Evolutionary conservation across 2,888 invertebrate species (phyloP).

Genomic region (Panopea generosa): DNA sequence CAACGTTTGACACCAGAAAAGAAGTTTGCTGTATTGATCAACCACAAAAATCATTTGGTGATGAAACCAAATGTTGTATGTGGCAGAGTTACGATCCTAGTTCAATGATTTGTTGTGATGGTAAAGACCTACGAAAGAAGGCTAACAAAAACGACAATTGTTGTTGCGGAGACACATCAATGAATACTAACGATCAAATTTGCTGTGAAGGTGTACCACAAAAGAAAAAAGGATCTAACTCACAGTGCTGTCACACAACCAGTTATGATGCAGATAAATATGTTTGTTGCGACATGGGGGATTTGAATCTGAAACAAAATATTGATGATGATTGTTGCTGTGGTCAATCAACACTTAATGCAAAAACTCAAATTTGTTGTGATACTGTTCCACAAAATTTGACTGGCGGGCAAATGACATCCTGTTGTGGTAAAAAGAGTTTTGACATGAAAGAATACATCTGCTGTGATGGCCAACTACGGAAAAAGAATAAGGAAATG

Average conservation of each 20-base stretch:
- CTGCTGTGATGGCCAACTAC: constrained; percentile 32
- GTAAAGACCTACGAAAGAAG: constrained; percentile 10
- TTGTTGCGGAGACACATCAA: constrained; percentile 27
- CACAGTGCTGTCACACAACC: constrained; percentile 13
- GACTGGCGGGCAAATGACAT: constrained; percentile 18
- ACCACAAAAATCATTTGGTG: constrained; percentile 39
- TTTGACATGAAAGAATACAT: constrained; percentile 30
- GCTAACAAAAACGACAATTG: constrained; percentile 19
- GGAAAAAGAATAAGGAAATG: not conserved
- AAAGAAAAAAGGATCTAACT: constrained; percentile 3
- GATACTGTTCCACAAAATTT: not conserved
- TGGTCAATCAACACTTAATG: not conserved
- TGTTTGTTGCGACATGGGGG: constrained; percentile 19
- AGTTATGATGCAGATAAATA: constrained; percentile 22
- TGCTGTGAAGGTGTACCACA: constrained; percentile 26
- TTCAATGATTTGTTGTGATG: constrained; percentile 20
- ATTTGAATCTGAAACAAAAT: constrained; percentile 7
- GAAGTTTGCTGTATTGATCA: constrained; percentile 49
- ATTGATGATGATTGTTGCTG: constrained; percentile 7
- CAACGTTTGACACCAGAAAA: constrained; percentile 39
- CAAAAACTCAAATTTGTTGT: constrained; percentile 4
- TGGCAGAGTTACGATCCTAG: constrained; percentile 29
- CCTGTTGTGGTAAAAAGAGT: constrained; percentile 29
- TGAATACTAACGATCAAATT: constrained; percentile 22
- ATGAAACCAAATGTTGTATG: constrained; percentile 45